A percentile compares a stretch with the other conserved stretches of the same genome.
phyloP scores from a whole-genome alignment of 2,113 vertebrate species.

The Nansenia antarctica region DNA sequence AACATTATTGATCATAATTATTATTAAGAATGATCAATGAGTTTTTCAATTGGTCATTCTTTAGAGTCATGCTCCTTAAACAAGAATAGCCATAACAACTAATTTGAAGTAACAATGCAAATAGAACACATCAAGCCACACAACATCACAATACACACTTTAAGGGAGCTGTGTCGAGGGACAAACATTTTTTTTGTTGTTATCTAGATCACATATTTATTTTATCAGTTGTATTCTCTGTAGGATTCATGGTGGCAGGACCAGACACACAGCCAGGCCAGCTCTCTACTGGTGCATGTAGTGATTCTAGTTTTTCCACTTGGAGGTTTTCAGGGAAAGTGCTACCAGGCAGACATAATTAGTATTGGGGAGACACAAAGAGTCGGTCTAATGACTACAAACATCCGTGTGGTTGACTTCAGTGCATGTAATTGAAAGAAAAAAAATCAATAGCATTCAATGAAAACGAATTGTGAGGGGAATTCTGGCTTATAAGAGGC shows the following conservation, averaged over 20 bases:
- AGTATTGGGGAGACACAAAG: constrained; percentile 78
- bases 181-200: constrained; percentile 66
- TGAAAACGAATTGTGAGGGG: constrained; percentile 76
- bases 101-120: not conserved
- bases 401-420: constrained; percentile 73
- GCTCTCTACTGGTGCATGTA: constrained; percentile 73
- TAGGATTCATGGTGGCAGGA: constrained; percentile 65
- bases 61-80: constrained; percentile 23
- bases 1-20: too few relatives aligned
- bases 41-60: too few relatives aligned
- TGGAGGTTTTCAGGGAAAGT: constrained; percentile 60
- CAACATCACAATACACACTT: constrained; percentile 61
- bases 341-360: constrained; percentile 75
- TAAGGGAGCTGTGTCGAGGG: constrained; percentile 57
- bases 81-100: constrained; percentile 21
- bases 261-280: constrained; percentile 54
- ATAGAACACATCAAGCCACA: not conserved
- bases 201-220: constrained; percentile 75
- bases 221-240: constrained; percentile 72
- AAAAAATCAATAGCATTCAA: constrained; percentile 78
- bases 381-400: constrained; percentile 74
- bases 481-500: constrained; percentile 38
- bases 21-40: too few relatives aligned
- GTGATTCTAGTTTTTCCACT: constrained; percentile 66
- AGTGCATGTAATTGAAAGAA: constrained; percentile 75